These are phyloP conservation scores for Neria commutata DNA, from an alignment of 2,888 invertebrate species.

Conservation along the genomic window DNA sequence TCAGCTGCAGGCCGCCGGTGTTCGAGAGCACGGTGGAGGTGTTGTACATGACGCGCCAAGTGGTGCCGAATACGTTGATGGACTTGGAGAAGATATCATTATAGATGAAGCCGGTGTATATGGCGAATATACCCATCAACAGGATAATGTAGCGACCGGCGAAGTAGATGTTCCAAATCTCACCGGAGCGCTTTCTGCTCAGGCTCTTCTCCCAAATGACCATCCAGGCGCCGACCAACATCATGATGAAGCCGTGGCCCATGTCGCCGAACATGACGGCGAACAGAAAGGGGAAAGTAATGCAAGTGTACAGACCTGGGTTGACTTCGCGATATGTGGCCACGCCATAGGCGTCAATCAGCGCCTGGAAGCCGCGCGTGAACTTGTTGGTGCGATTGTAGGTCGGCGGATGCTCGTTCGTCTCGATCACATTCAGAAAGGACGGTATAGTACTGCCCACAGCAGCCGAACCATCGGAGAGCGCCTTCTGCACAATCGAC, in stretches of 20 bases:
- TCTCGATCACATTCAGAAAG: slow-evolving; percentile 89
- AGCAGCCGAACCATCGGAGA: slow-evolving; percentile 84
- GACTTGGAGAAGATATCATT: slow-evolving; percentile 98
- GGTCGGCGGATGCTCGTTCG: slow-evolving; percentile 85
- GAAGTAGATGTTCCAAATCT: slow-evolving; percentile 98
- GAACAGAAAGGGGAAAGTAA: slow-evolving; percentile 95
- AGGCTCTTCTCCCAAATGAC: slow-evolving; percentile 80
- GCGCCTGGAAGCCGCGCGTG: slow-evolving; percentile 89
- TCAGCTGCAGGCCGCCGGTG: slow-evolving; percentile 67
- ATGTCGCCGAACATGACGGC: slow-evolving; percentile 96
- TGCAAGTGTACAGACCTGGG: slow-evolving; percentile 85
- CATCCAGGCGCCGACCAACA: slow-evolving; percentile 83
- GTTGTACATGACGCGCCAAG: slow-evolving; percentile 75
- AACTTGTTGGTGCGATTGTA: slow-evolving; percentile 93
- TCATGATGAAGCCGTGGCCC: slow-evolving; percentile 88
- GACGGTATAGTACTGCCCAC: slow-evolving; percentile 91
- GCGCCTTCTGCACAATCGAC: slow-evolving; percentile 76
- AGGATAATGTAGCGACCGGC: slow-evolving; percentile 97
- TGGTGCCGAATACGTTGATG: slow-evolving; percentile 90
- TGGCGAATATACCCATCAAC: slow-evolving; percentile 95
- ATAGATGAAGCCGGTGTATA: slow-evolving; percentile 97
- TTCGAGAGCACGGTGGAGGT: slow-evolving; percentile 63
- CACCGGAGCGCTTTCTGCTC: slow-evolving; percentile 73
- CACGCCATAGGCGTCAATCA: slow-evolving; percentile 95
- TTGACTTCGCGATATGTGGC: slow-evolving; percentile 93